Base-by-base conservation (phyloP, 2,888 invertebrate species). In the Napeogenes inachia region DNA sequence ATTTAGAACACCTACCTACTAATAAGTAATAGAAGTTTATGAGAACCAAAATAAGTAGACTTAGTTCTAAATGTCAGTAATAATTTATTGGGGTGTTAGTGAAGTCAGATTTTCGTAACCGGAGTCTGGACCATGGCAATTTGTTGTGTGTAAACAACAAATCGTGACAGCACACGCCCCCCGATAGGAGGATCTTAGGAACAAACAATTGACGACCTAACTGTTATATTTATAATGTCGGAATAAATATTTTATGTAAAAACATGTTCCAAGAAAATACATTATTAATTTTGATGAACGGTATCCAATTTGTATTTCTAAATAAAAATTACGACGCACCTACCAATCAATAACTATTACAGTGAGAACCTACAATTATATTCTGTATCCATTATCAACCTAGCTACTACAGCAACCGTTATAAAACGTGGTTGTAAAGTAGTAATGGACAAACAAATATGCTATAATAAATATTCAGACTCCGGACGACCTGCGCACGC, bases 101-200 rank as follows among this genome's bases (percentile, higher is more conserved):
- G 75, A 75, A 77, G 79, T 79, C 77, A 78, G 78, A 75, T 79
- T 78, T 72, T 75, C 61, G 65, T 56, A 35, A 47, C 53, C 46
- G 50, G 71, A 72, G 79, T 81, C 80, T 82, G 78, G 80, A 80
- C 81, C 77, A 76, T 76, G 77, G 82, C 81, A 80, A 82, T 84
- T 86, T 84, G 80, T 84, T 82, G 80, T 82, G 80, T 80, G 85
- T 86, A 87, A 87, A 88, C 87, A 88, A 84, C 84, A 77, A 78
- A 75, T 88, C 89, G 89, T 89, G 89, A 88, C 78, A 69, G 73
- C 74, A 71, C 77, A 80, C 85, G 80, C 88, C 89, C 82, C 74
- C 75, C 78, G 76, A 76, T 79, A 75, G 73, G 73, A 74, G 75
- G 82, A 78, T 78, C 76, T 73, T 76, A 80, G 75, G 79, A 80